A percentile compares a stretch with the other conserved stretches of the same genome.
These are phyloP conservation scores for Drosophila mayri DNA, from an alignment of 1,140 invertebrate species.

Conservation along the genomic window DNA sequence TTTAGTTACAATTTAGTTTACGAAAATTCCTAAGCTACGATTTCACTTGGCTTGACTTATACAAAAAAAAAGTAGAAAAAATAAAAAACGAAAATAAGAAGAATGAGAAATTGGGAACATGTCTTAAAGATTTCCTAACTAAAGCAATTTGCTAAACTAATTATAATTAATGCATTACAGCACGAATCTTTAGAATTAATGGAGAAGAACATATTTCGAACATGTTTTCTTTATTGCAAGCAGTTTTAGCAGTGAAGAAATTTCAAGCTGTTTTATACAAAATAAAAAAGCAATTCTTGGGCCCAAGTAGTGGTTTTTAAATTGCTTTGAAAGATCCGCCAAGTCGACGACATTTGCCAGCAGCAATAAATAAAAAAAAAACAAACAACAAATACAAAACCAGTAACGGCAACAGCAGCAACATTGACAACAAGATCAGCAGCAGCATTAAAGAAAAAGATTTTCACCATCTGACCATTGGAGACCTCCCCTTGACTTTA, in stretches of 20 bases:
- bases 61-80: neutral
- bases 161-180: neutral
- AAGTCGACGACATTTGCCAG: constrained; percentile 46
- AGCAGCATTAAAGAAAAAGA: constrained; percentile 27
- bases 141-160: neutral
- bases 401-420: constrained; percentile 10
- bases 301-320: constrained; percentile 1
- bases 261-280: neutral
- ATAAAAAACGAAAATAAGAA: neutral
- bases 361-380: constrained; percentile 1
- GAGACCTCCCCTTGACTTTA: constrained; percentile 37
- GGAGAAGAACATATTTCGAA: neutral
- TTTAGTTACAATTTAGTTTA: neutral
- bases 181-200: neutral
- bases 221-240: too few species aligned
- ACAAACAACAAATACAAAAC: constrained; percentile 11
- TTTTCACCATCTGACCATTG: constrained; percentile 52
- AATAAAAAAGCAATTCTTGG: neutral
- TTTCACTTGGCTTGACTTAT: constrained; percentile 1
- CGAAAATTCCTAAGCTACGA: neutral
- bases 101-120: neutral
- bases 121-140: neutral
- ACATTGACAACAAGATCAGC: constrained; percentile 33
- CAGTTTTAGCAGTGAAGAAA: neutral
- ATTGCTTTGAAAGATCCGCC: constrained; percentile 28